Percentiles rank a stretch among this genome's conserved stretches.
Conservation (phyloP, 2,888 invertebrate genomes). For the Pterostichus madidus region DNA sequence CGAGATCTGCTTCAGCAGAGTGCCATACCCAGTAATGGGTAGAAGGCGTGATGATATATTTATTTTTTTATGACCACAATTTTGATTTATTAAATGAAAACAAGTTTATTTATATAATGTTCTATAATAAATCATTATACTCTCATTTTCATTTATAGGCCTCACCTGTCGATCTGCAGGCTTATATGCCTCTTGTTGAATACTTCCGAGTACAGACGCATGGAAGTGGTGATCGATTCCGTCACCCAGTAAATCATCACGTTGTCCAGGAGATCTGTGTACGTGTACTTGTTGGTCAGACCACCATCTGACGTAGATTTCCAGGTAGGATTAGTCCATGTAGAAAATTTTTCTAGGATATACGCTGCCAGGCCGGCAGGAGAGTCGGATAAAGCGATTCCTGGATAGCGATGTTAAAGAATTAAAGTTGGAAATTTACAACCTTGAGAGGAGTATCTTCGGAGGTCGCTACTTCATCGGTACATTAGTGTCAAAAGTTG, state of each 20-base stretch:
- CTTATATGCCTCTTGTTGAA: slow-evolving; percentile 73
- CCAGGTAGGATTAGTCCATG: slow-evolving; percentile 81
- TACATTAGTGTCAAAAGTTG: no score
- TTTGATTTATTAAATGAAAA: no score
- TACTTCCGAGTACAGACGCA: slow-evolving; percentile 85
- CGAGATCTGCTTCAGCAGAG: no score
- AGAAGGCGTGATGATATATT: no score
- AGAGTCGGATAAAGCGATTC: slow-evolving; percentile 50
- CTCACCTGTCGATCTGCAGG: slow-evolving; percentile 71
- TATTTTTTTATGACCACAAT: no score
- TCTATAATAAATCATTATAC: no score
- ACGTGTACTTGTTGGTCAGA: slow-evolving; percentile 80
- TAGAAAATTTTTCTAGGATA: slow-evolving; percentile 90
- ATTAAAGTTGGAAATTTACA: no score
- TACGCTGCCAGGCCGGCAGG: slow-evolving; percentile 84
- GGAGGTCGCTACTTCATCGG: no score
- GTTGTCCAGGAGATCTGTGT: slow-evolving; percentile 87
- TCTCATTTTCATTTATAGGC: neutral
- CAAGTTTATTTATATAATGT: no score
- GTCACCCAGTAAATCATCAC: slow-evolving; percentile 89
- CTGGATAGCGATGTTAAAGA: slow-evolving; percentile 22
- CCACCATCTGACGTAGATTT: slow-evolving; percentile 81
- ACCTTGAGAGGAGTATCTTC: no score
- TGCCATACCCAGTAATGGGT: no score
- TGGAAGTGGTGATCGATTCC: slow-evolving; percentile 84